Percentiles rank a stretch among this genome's conserved stretches.
These are phyloP conservation scores for Enteromius thamalakanensis DNA, from an alignment of 2,797 vertebrate species.

Conservation along the genomic window DNA sequence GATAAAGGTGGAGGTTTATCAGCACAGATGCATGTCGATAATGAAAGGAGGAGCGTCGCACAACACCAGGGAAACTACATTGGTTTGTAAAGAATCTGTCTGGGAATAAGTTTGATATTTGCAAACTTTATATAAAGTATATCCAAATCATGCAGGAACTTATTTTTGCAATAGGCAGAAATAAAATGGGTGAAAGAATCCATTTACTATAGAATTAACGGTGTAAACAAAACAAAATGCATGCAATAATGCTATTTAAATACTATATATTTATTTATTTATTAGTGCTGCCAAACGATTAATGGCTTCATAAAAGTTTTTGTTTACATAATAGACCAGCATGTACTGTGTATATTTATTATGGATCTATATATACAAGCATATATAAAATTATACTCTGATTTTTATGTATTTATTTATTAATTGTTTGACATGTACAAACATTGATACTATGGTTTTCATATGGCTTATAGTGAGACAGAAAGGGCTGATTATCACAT, in stretches of 20 bases:
- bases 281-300: too few relatives aligned
- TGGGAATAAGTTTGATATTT: neutral
- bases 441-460: neutral
- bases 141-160: neutral
- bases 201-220: neutral
- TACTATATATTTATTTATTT: too few relatives aligned
- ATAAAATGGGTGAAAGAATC: neutral
- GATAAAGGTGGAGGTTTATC: constrained; percentile 27
- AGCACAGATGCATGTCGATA: neutral
- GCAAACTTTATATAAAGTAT: neutral
- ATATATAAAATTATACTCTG: too few relatives aligned
- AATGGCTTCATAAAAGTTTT: too few relatives aligned
- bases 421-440: neutral
- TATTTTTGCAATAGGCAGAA: neutral
- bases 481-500: too few relatives aligned
- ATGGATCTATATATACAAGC: too few relatives aligned
- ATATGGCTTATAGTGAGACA: neutral
- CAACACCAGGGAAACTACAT: neutral
- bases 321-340: too few relatives aligned
- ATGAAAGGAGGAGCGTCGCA: neutral
- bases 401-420: neutral
- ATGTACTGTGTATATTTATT: too few relatives aligned
- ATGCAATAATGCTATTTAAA: too few relatives aligned
- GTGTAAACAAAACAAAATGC: too few relatives aligned
- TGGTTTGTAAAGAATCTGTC: neutral